Evolutionary conservation across 1,140 invertebrate genomes (phyloP).

Genomic region (Aricia agestis): DNA sequence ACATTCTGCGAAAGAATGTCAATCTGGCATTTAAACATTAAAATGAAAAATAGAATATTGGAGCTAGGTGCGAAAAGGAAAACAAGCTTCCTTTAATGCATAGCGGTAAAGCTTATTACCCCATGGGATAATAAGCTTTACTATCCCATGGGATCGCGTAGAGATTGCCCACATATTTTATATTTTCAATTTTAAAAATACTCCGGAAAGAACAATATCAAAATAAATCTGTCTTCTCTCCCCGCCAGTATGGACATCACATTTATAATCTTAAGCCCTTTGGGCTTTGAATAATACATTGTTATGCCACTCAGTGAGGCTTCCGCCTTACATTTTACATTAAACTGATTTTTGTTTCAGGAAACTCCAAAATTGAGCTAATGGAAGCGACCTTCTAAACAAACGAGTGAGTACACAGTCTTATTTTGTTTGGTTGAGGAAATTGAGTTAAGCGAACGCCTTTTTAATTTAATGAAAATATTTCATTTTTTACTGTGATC

Average conservation of each 20-base stretch:
- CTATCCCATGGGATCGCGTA: neutral
- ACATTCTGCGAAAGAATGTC: too few relatives aligned
- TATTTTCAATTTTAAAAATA: neutral
- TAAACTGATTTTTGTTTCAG: constrained; percentile 3
- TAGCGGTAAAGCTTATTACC: neutral
- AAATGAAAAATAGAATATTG: too few relatives aligned
- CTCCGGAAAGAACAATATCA: neutral
- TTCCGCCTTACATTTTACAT: neutral
- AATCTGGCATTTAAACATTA: too few relatives aligned
- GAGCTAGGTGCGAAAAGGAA: neutral
- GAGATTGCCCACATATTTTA: neutral
- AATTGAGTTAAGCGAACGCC: neutral
- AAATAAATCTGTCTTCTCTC: neutral
- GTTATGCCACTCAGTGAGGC: neutral
- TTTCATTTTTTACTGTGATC: neutral
- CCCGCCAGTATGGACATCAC: neutral
- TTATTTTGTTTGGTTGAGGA: neutral
- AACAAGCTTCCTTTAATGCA: neutral
- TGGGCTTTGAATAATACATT: constrained; percentile 3
- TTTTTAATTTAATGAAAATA: neutral
- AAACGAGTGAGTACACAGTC: neutral
- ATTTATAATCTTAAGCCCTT: constrained; percentile 3
- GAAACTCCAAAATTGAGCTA: neutral
- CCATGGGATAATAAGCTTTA: too few relatives aligned
- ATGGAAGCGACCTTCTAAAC: neutral